phyloP scores from a whole-genome alignment of 2,888 invertebrate genomes.

The Eupsilia transversa region DNA sequence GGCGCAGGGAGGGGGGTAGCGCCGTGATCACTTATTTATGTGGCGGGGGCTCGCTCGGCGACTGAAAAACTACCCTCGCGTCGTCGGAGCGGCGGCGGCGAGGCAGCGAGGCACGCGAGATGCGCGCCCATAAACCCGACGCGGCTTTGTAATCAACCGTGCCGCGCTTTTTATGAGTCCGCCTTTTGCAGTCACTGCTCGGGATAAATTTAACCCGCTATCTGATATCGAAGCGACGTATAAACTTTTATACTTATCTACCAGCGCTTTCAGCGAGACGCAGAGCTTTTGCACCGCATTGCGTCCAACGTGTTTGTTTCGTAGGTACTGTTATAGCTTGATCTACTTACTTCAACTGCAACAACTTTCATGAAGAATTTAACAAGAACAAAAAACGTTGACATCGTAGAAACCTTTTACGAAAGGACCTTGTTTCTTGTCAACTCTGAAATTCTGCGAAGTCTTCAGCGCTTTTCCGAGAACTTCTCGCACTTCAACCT shows the following conservation, averaged over 20 bases:
- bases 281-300: constrained; percentile 47
- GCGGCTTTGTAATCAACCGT: constrained; percentile 87
- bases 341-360: background rate
- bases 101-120: constrained; percentile 75
- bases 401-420: background rate
- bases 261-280: constrained; percentile 62
- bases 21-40: constrained; percentile 89
- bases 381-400: background rate
- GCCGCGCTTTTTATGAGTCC: constrained; percentile 88
- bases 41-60: constrained; percentile 83
- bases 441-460: constrained; percentile 7
- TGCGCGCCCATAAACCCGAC: constrained; percentile 82
- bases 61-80: constrained; percentile 89
- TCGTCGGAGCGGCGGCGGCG: constrained; percentile 75
- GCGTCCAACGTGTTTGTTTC: constrained; percentile 39
- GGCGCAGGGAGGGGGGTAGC: constrained; percentile 69
- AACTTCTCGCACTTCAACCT: constrained; percentile 25
- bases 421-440: background rate
- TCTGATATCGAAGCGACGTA: constrained; percentile 82
- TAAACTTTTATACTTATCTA: constrained; percentile 74
- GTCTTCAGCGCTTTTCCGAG: constrained; percentile 1
- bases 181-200: constrained; percentile 84
- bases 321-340: background rate
- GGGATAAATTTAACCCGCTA: constrained; percentile 86
- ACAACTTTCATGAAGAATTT: background rate